Conservation (phyloP, 1,140 invertebrate genomes). For the Eriosoma lanigerum region DNA sequence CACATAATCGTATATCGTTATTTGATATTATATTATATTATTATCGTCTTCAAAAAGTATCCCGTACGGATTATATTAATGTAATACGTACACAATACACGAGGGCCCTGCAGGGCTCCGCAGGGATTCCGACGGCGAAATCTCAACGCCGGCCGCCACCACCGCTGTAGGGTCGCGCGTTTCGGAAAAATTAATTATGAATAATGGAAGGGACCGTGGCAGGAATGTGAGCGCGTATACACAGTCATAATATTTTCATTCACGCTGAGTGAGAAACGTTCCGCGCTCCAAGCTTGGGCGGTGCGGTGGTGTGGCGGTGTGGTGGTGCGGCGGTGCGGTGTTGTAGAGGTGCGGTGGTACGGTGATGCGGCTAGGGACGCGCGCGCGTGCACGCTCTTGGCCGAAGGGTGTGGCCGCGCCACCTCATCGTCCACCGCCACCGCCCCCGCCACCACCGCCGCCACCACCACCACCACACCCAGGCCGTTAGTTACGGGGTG, state of each 20-base stretch:
- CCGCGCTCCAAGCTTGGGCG: not conserved
- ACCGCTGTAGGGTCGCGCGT: not conserved
- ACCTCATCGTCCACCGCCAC: not conserved
- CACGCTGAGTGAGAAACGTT: not conserved
- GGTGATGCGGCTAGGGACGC: not conserved
- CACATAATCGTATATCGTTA: too few relatives aligned
- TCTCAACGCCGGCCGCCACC: not conserved
- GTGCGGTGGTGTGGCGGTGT: not conserved
- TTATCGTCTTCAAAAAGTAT: too few relatives aligned
- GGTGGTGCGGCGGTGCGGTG: too few relatives aligned
- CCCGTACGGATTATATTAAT: too few relatives aligned
- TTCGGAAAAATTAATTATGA: slow-evolving; percentile 46
- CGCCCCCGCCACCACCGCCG: not conserved
- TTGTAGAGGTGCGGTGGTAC: not conserved
- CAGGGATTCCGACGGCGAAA: slow-evolving; percentile 26
- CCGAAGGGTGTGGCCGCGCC: slow-evolving; percentile 40
- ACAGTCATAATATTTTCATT: slow-evolving; percentile 44
- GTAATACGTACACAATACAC: too few relatives aligned
- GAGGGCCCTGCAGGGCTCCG: not conserved
- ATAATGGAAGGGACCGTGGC: slow-evolving; percentile 24
- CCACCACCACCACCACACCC: not conserved
- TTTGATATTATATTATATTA: too few relatives aligned
- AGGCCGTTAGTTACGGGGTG: too few relatives aligned
- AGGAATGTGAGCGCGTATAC: not conserved
- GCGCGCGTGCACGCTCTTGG: not conserved